Evolutionary conservation across 2,888 invertebrate species (phyloP), one percentile per base, ranked within the genome.

Genomic region (Hetaerina titia): DNA sequence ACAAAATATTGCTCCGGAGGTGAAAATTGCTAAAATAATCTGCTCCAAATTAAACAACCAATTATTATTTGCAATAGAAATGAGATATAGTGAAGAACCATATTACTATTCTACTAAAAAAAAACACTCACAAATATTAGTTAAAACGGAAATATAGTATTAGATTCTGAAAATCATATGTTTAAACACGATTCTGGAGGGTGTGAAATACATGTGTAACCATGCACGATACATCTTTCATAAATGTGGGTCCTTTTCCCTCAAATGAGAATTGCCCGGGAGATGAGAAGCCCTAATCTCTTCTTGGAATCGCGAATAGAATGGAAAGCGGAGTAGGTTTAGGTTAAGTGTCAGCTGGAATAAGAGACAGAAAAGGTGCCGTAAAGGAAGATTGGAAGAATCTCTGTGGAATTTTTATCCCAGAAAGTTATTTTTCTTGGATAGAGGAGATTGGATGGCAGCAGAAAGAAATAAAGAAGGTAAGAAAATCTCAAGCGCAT

Each of bases 361-460:
- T 31, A 56, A 88, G 19, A 56, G 45, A 88, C 17, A 88, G 88
- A 56, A 69, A 22, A 69, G 88, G 88, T 17, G 56, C 45, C 45
- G 19, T 56, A 88, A 88, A 88, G 88, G 56, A 17, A 88, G 88
- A 88, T 88, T 88, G 88, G 45, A 56, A 56, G 15, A 88, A 56
- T 56, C 45, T 56, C 8, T 45, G 64, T 11, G 64, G 45, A 64
- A 31, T 17, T 90, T 90, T 90, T 90, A 45, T 90, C 64, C 64
- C 31, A 19, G 45, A 58, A 90, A 64, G 64, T 64, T 25, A 22
- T 90, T 45, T 60, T 45, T 45, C 45, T 4, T 22, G 69, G n/a
- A n/a, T 19, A 45, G 63, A 31, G 90, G 63, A 90, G 90, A 90
- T 90, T 90, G 90, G 90, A 90, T 19, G 64, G 64, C 64, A 90